phyloP scores from a whole-genome alignment of 2,888 invertebrate species.

The Rhyacophila evoluta region DNA sequence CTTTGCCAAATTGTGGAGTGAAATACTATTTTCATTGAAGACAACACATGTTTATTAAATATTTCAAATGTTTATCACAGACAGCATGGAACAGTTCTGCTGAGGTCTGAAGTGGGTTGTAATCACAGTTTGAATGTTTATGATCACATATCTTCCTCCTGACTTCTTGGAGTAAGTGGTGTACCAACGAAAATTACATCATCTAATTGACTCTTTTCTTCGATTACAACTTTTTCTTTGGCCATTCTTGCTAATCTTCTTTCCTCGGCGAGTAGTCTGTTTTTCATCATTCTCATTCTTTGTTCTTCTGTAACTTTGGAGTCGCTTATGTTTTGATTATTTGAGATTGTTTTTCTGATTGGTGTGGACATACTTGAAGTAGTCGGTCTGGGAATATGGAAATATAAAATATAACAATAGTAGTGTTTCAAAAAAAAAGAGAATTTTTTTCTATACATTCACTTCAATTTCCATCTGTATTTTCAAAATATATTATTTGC shows the following conservation, averaged over 20 bases:
- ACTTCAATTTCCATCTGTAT: too few species aligned
- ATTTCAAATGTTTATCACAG: too few species aligned
- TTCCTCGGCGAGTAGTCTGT: slow-evolving; percentile 75
- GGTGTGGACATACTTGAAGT: slow-evolving; percentile 6
- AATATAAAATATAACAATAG: too few species aligned
- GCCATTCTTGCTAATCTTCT: slow-evolving; percentile 69
- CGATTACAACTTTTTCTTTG: slow-evolving; percentile 56
- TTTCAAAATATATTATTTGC: too few species aligned
- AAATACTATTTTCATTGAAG: too few species aligned
- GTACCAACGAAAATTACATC: background rate
- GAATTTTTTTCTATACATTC: too few species aligned
- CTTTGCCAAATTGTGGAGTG: too few species aligned
- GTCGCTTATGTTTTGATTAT: background rate
- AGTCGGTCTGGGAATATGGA: background rate
- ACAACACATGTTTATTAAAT: too few species aligned
- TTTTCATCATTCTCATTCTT: slow-evolving; percentile 76
- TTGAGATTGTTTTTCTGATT: background rate
- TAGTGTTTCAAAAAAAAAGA: too few species aligned
- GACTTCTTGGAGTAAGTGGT: background rate
- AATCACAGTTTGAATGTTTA: too few species aligned
- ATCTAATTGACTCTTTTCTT: slow-evolving; percentile 43
- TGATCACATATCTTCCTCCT: background rate
- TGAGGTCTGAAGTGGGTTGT: too few species aligned
- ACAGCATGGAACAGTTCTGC: too few species aligned
- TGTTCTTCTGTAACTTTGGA: slow-evolving; percentile 68